Base-by-base conservation (phyloP, 2,113 vertebrate genomes). In the Eupsittula cactorum region DNA sequence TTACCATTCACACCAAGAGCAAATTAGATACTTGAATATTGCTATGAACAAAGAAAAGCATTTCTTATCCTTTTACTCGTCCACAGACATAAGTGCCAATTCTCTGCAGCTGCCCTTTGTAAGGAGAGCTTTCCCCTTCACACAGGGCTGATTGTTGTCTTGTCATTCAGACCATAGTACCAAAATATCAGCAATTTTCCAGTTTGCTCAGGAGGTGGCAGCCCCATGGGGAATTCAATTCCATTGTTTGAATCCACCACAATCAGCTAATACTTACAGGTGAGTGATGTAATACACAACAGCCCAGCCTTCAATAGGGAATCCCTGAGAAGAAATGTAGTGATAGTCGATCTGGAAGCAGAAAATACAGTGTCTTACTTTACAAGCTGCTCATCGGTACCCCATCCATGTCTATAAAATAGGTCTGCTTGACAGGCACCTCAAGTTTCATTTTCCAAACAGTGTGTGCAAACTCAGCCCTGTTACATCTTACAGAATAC, bases 231-330 rank as follows among this genome's bases (percentile, higher is more conserved):
- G 44, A 89, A 55, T 46, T 80, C 46, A 44, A 10, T 46, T 75
- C 27, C 37, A 42, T n/a, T 82, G 53, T 69, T 4, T 59, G 37
- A 64, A 67, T 55, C 42, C 29, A 82, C 25, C 44, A 60, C 53
- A 39, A 90, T 83, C 44, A 28, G 44, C 15, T 70, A 6, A 55
- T 39, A 98, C 99, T 98, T 76, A 99, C 99, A 99, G 96, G 93
- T 99, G 98, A 69, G 98, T 99, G 90, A 99, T 98, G 92, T 99
- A 99, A 96, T 99, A 99, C 42, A 99, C 99, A 39, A 99, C 98
- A 37, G 99, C 99, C 99, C 98, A 99, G 82, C 98, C 98, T 91
- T 99, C 99, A 5, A 99, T 99, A 14, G 98, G 98, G 80, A 98
- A 99, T 41, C 98, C 98, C 96, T 99, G 98, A 74, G 98, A 98